These are phyloP conservation scores for Tachystola acroxantha DNA, from an alignment of 2,888 invertebrate genomes.

Conservation along the genomic window DNA sequence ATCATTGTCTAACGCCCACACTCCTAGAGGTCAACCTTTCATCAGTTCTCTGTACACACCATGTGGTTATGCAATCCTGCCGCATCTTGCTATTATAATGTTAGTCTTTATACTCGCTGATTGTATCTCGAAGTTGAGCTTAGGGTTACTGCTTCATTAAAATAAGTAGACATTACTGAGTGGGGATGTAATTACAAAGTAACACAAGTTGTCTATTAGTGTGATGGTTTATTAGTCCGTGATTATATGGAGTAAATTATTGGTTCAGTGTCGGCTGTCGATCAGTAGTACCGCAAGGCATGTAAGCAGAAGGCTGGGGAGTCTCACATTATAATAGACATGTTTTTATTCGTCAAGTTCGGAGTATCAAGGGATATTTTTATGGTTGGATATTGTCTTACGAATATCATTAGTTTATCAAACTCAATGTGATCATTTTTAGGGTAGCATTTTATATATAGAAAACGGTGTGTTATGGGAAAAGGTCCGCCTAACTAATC, in stretches of 20 bases:
- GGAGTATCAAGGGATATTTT: no score
- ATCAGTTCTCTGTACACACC: slow-evolving; percentile 36
- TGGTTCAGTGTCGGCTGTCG: slow-evolving; percentile 24
- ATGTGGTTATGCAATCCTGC: slow-evolving; percentile 34
- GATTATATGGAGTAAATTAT: slow-evolving; percentile 22
- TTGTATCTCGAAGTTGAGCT: slow-evolving; percentile 28
- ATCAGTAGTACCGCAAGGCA: background rate
- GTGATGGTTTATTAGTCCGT: slow-evolving; percentile 18
- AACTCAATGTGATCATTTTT: no score
- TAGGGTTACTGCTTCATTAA: slow-evolving; percentile 9
- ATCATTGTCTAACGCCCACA: slow-evolving; percentile 58
- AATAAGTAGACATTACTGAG: slow-evolving; percentile 4
- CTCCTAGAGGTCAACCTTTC: slow-evolving; percentile 50
- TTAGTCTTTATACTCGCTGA: slow-evolving; percentile 27
- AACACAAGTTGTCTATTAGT: slow-evolving; percentile 15
- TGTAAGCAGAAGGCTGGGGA: background rate
- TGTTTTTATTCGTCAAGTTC: no score
- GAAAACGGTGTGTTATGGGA: no score
- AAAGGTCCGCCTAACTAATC: no score
- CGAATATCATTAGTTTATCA: no score
- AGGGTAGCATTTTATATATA: no score
- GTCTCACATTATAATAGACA: background rate
- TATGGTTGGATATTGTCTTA: no score
- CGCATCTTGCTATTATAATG: slow-evolving; percentile 34
- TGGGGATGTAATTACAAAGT: slow-evolving; percentile 8